Base-by-base conservation (phyloP, 2,888 invertebrate species). In the Aphodius sticticus region DNA sequence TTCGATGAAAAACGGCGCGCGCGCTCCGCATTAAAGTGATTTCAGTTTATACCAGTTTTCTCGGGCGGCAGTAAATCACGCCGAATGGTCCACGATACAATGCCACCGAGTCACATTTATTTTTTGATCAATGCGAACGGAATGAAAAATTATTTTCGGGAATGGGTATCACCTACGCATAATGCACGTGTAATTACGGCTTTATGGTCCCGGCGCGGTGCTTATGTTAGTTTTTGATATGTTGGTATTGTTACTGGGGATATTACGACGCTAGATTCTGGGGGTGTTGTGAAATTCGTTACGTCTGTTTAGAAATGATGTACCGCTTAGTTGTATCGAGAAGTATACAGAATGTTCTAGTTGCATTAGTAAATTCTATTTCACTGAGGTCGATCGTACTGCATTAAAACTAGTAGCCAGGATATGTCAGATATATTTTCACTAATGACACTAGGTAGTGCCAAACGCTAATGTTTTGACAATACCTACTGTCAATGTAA, bases 31-130 rank as follows among this genome's bases (percentile, higher is more conserved):
- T 53, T 53, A 53, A 53, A 12, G 53, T 53, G 53, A 53, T 53
- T 12, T 53, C 53, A 9, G 53, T 53, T 7, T 12, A 53, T 53
- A 53, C 53, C 2, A 53, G 53, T 53, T 53, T 53, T 53, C 53
- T 53, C 53, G 53, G 53, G 53, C 53, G 53, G 7, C 53, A 5
- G 53, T 53, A 53, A 53, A 53, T 53, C 53, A 53, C 53, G 12
- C 53, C 53, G 12, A 53, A 53, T 53, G 53, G 53, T 38, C 9
- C 53, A 1, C 53, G 53, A 53, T 53, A 53, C 53, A 53, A 53
- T 53, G 53, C 53, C 53, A 53, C 53, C 53, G 53, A 53, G 53
- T 53, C 53, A 53, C 53, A 53, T 53, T 53, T 53, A 53, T 53
- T 53, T 53, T 53, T 53, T 53, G 53, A 53, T 53, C 53, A 53